phyloP scores from a whole-genome alignment of 2,888 invertebrate genomes.

The Hirudinaria manillensis region DNA sequence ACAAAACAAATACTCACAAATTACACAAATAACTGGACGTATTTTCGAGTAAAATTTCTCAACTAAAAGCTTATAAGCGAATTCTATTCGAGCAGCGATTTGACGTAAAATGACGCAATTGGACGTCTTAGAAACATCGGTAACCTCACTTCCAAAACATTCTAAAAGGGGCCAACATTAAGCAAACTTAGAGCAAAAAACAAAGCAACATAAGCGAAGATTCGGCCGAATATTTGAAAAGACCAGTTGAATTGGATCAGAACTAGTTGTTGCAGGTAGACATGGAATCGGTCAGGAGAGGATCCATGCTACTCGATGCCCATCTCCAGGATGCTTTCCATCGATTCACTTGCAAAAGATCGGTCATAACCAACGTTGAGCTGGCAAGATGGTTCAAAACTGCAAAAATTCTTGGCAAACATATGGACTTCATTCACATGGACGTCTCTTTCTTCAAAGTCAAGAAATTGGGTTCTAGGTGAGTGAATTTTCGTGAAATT shows the following conservation, averaged over 20 bases:
- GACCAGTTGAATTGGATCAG: too few species aligned
- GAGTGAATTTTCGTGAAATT: not conserved
- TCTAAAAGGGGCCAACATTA: too few species aligned
- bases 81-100: not conserved
- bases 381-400: conserved; percentile 1
- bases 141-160: too few species aligned
- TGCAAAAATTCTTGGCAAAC: conserved; percentile 21
- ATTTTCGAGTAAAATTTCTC: too few species aligned
- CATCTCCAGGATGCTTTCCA: conserved; percentile 11
- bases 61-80: not conserved
- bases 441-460: conserved; percentile 29
- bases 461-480: conserved; percentile 20
- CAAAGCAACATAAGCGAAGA: too few species aligned
- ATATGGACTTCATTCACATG: conserved; percentile 21
- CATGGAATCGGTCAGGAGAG: not conserved
- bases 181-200: too few species aligned
- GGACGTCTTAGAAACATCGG: too few species aligned
- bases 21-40: too few species aligned
- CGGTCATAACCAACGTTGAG: not conserved
- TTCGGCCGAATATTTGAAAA: too few species aligned
- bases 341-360: conserved; percentile 6
- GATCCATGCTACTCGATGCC: not conserved
- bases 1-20: too few species aligned
- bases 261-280: too few species aligned
- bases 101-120: not conserved